Evolutionary conservation across 2,888 invertebrate species (phyloP), one percentile per base, ranked within the genome.

Genomic region (Pseudeuparius sepicola): DNA sequence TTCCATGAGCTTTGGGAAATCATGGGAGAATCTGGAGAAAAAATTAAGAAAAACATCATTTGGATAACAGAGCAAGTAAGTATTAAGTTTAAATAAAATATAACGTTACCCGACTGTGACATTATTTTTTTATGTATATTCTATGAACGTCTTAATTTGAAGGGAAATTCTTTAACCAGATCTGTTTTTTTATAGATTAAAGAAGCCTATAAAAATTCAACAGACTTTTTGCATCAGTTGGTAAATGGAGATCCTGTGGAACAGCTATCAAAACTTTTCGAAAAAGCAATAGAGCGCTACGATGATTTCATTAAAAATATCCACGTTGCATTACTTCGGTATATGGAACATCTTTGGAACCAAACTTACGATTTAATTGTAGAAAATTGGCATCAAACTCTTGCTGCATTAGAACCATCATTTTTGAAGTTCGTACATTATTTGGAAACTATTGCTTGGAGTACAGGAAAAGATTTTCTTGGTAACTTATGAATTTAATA

Each of bases 11-110:
- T 87, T 52, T 85, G 83, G 82, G 81, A 82, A 4, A 75, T 83
- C 48, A 82, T 87, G 82, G 87, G 86, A 0, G 84, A 85, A 34
- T 85, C 86, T 0, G 85, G 85, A 5, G 71, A 78, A 45, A 83
- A 83, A 1, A 71, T 87, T 12, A 75, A 82, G 28, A 75, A 81
- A 43, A 83, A 83, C 44, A 63, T 87, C 6, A 61, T 76, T 0
- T 84, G 78, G 74, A 69, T 84, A 0, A 75, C 84, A 1, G 78
- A 82, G 40, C 73, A 76, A 31, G 68, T 69, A 61, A 53, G 53
- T 44, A n/a, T 23, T 4, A 26, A 7, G 10, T 10, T n/a, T n/a
- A n/a, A n/a, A n/a, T n/a, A n/a, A n/a, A n/a, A n/a, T n/a, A n/a
- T n/a, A n/a, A n/a, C n/a, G n/a, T n/a, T n/a, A n/a, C n/a, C n/a